Conservation (phyloP, 2,797 vertebrate species). For the Aulostomus chinensis region DNA sequence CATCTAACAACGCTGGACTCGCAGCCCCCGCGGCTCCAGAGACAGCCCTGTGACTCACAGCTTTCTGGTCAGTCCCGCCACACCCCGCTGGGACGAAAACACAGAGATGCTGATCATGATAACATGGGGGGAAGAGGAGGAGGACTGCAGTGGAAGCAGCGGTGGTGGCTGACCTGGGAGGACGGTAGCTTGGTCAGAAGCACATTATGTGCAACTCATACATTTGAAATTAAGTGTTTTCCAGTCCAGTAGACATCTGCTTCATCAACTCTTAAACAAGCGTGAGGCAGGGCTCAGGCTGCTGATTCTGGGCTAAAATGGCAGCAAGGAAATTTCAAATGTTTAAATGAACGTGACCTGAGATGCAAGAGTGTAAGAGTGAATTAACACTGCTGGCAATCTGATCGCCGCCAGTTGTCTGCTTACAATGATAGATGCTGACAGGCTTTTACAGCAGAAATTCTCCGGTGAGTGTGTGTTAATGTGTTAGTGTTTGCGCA, state of each 20-base stretch:
- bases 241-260: slow-evolving; percentile 5
- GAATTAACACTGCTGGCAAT: slow-evolving; percentile 3
- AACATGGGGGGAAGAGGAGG: slow-evolving; percentile 5
- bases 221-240: slow-evolving; percentile 6
- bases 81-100: slow-evolving; percentile 29
- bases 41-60: slow-evolving; percentile 43
- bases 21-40: slow-evolving; percentile 20
- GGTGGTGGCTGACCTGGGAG: background rate
- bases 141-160: background rate
- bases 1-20: slow-evolving; percentile 12
- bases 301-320: slow-evolving; percentile 1
- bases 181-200: background rate
- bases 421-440: background rate
- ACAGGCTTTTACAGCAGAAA: background rate
- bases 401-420: slow-evolving; percentile 1
- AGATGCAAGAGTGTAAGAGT: background rate
- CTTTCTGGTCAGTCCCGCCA: slow-evolving; percentile 31
- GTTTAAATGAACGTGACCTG: slow-evolving; percentile 1
- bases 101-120: slow-evolving; percentile 23
- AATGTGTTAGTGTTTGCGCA: slow-evolving; percentile 2
- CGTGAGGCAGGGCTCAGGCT: slow-evolving; percentile 1
- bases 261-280: slow-evolving; percentile 19
- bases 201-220: slow-evolving; percentile 13
- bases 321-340: background rate
- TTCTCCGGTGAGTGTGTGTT: background rate